Base-by-base conservation (phyloP, 2,888 invertebrate genomes). In the Malthinus flaveolus region DNA sequence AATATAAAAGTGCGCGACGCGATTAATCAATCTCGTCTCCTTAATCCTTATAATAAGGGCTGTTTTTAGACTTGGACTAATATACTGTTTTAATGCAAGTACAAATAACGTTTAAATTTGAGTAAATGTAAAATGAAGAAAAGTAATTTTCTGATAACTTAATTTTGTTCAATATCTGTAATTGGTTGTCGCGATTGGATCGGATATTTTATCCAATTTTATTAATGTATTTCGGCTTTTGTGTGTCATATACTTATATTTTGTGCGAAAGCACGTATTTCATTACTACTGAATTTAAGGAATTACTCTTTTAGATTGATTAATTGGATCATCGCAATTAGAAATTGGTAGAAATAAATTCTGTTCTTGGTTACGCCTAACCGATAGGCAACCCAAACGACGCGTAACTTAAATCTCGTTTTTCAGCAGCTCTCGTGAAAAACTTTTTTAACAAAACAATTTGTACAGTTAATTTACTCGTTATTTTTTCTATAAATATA, bases 1-100 rank as follows among this genome's bases (percentile, higher is more conserved):
- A 50, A 39, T 33, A 37, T 47, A 56, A 56, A 56, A 56, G 51
- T 56, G 48, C 32, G 56, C 32, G 56, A 32, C 35, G 32, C 56
- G 15, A 59, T 59, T 59, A 59, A 54, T 59, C 59, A 54, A 54
- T 59, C 49, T 47, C 33, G 33, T 42, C 39, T 13, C 39, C 39
- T 42, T 42, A 42, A 42, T 42, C 39, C 39, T 23, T 42, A 13
- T 42, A 42, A 42, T 42, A 42, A 42, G 39, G 39, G 39, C 23
- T 42, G 39, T 12, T 42, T 42, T 42, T 42, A n/a, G 15, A 42
- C 39, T 42, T 42, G 15, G 15, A 42, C n/a, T n/a, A 42, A 42
- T 15, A 42, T 9, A 23, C 10, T 42, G 23, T 42, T 42, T 42
- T 42, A 42, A 42, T 42, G 23, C 5, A n/a, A n/a, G n/a, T n/a